phyloP scores from a whole-genome alignment of 2,113 vertebrate species.

The Syrmaticus mikado region DNA sequence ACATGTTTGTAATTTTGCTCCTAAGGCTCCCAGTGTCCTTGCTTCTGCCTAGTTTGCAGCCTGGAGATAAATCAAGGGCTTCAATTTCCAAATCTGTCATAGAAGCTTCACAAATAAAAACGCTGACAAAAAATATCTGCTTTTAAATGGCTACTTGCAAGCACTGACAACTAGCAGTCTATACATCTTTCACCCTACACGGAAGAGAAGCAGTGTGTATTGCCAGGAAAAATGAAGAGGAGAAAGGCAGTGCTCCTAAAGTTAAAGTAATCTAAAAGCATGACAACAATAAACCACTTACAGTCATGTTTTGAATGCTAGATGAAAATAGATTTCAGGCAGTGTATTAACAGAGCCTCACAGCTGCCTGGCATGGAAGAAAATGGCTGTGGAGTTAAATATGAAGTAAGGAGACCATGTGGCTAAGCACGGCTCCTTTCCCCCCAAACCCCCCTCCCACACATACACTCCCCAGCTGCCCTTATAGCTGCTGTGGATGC shows the following conservation, averaged over 20 bases:
- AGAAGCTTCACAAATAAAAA: constrained; percentile 67
- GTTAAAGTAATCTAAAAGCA: constrained; percentile 47
- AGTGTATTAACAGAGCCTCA: constrained; percentile 12
- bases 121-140: constrained; percentile 66
- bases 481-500: not conserved
- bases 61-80: constrained; percentile 67
- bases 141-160: constrained; percentile 70
- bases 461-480: not conserved
- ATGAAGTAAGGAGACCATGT: not conserved
- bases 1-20: constrained; percentile 64
- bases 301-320: constrained; percentile 53
- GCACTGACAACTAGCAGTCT: constrained; percentile 54
- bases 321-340: constrained; percentile 53
- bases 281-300: constrained; percentile 53
- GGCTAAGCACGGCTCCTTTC: not conserved
- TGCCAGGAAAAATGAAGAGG: constrained; percentile 60
- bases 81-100: constrained; percentile 74
- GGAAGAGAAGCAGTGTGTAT: not conserved
- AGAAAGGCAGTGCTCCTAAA: constrained; percentile 35
- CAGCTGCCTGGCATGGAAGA: not conserved
- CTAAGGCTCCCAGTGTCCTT: constrained; percentile 56
- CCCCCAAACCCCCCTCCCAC: too few relatives aligned
- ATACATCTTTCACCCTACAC: constrained; percentile 57
- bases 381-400: constrained; percentile 6
- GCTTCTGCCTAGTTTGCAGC: constrained; percentile 59